Evolutionary conservation across 2,888 invertebrate species (phyloP).

Genomic region (Mantis religiosa): DNA sequence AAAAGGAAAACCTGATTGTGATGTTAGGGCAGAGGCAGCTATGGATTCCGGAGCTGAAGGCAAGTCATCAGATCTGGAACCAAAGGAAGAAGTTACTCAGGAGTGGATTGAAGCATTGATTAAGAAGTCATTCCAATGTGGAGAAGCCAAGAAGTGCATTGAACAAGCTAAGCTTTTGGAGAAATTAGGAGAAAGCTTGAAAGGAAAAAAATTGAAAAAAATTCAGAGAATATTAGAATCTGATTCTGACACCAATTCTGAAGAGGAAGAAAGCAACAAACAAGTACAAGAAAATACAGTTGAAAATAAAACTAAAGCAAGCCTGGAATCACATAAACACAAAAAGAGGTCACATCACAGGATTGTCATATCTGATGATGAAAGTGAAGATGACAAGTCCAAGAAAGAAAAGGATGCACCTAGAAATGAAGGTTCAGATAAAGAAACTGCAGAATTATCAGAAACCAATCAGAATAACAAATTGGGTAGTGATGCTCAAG

Average conservation of each 20-base stretch:
- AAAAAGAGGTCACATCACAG: constrained; percentile 18
- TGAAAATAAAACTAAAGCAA: not conserved
- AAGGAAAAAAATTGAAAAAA: constrained; percentile 54
- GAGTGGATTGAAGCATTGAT: constrained; percentile 40
- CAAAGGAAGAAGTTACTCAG: constrained; percentile 36
- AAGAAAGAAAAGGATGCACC: constrained; percentile 14
- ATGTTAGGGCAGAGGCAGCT: not conserved
- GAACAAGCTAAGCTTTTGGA: constrained; percentile 51
- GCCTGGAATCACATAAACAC: not conserved
- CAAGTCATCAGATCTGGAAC: not conserved
- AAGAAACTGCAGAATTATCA: constrained; percentile 27
- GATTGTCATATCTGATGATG: constrained; percentile 40
- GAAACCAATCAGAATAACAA: not conserved
- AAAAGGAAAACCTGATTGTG: not conserved
- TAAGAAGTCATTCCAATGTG: constrained; percentile 38
- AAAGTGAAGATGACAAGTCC: constrained; percentile 5
- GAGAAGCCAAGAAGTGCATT: constrained; percentile 39
- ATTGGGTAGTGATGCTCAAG: not conserved
- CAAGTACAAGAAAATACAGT: not conserved
- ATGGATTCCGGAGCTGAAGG: not conserved
- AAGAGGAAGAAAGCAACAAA: not conserved
- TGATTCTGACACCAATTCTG: constrained; percentile 44
- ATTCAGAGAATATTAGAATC: constrained; percentile 55
- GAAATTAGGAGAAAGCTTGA: constrained; percentile 42
- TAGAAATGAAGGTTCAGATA: constrained; percentile 25